These are phyloP conservation scores for Myocastor coypus DNA, from an alignment of 2,113 vertebrate species.

Conservation along the genomic window DNA sequence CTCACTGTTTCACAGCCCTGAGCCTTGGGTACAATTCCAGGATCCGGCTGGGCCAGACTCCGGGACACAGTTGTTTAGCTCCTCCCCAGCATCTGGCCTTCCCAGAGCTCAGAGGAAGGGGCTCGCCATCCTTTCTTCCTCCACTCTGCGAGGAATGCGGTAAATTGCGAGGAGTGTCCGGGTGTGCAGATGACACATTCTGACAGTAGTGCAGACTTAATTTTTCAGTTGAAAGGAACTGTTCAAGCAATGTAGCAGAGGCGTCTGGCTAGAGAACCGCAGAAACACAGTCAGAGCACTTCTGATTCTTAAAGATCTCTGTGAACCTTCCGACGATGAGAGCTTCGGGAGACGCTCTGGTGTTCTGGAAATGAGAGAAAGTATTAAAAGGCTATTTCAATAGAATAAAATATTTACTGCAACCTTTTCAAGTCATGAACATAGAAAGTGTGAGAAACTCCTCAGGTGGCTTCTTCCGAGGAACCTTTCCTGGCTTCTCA, in stretches of 20 bases:
- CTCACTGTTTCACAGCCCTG: neutral
- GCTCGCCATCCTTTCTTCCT: neutral
- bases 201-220: constrained; percentile 37
- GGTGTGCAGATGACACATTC: constrained; percentile 39
- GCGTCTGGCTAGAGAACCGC: constrained; percentile 8
- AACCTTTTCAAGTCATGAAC: neutral
- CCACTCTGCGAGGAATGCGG: neutral
- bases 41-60: neutral
- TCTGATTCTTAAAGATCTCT: neutral
- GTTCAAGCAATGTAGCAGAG: constrained; percentile 41
- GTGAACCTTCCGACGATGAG: neutral
- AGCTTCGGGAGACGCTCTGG: neutral
- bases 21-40: neutral
- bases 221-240: constrained; percentile 57
- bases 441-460: neutral
- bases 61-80: neutral
- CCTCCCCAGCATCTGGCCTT: constrained; percentile 42
- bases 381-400: neutral
- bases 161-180: neutral
- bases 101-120: neutral
- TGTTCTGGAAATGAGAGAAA: constrained; percentile 39
- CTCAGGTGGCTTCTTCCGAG: neutral
- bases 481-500: neutral
- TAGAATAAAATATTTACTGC: neutral
- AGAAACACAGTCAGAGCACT: neutral